Evolutionary conservation across 2,888 invertebrate genomes (phyloP).

Genomic region (Cataglyphis albicans): DNA sequence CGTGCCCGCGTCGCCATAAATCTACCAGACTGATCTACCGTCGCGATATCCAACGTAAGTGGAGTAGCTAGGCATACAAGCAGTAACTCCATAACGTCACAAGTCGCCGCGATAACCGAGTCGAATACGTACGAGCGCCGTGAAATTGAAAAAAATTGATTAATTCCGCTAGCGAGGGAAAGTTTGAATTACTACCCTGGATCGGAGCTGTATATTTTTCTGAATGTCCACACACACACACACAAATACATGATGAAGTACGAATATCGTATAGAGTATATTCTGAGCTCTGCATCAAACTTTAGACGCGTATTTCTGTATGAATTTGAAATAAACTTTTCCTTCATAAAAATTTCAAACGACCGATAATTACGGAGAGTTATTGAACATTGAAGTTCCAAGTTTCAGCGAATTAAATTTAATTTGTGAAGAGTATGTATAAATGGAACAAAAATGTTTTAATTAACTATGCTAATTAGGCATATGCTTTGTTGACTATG

Average conservation of each 20-base stretch:
- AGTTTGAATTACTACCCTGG: conserved; percentile 42
- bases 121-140: conserved; percentile 44
- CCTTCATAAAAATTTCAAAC: background rate
- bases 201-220: conserved; percentile 31
- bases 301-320: background rate
- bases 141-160: conserved; percentile 57
- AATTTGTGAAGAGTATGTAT: background rate
- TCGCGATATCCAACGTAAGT: conserved; percentile 51
- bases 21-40: conserved; percentile 48
- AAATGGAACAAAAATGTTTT: conserved; percentile 12
- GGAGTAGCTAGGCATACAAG: conserved; percentile 32
- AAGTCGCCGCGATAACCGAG: conserved; percentile 46
- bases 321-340: conserved; percentile 8
- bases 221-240: background rate
- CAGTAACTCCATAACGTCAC: conserved; percentile 42
- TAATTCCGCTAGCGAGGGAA: conserved; percentile 29
- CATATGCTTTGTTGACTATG: background rate
- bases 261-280: background rate
- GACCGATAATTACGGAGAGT: conserved; percentile 24
- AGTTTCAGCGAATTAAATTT: conserved; percentile 23
- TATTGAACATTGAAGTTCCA: conserved; percentile 5
- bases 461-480: conserved; percentile 13
- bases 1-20: conserved; percentile 42
- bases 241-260: background rate
- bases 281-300: conserved; percentile 10